phyloP scores from a whole-genome alignment of 2,888 invertebrate species.

The Caenorhabditis becei region DNA sequence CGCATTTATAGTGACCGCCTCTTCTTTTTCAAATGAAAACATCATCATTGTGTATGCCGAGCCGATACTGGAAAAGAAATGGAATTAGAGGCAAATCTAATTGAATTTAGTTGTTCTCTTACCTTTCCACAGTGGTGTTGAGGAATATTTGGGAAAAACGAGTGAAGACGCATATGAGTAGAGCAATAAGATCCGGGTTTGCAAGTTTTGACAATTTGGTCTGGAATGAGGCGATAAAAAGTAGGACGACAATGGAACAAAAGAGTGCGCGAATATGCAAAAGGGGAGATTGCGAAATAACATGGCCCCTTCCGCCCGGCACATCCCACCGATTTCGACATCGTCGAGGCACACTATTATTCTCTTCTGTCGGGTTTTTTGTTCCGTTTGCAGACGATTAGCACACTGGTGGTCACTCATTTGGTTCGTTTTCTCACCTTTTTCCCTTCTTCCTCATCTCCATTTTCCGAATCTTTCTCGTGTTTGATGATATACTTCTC shows the following conservation, averaged over 20 bases:
- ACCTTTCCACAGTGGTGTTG: conserved; percentile 67
- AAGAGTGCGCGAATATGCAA: conserved; percentile 26
- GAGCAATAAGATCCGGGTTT: conserved; percentile 50
- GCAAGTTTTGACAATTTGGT: conserved; percentile 40
- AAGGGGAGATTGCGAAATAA: conserved; percentile 33
- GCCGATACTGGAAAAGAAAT: conserved; percentile 64
- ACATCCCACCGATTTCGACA: conserved; percentile 51
- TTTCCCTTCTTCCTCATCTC: conserved; percentile 6
- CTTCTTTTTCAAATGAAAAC: conserved; percentile 64
- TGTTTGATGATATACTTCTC: conserved; percentile 62
- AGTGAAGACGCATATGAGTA: conserved; percentile 61
- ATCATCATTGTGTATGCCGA: conserved; percentile 70
- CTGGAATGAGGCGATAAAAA: conserved; percentile 16
- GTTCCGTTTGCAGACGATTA: not conserved
- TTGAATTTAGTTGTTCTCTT: not conserved
- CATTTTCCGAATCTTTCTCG: conserved; percentile 18
- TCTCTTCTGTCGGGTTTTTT: conserved; percentile 15
- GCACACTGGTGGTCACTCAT: not conserved
- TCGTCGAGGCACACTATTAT: not conserved
- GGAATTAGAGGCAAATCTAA: not conserved
- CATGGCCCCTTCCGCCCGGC: conserved; percentile 14
- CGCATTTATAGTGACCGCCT: conserved; percentile 61
- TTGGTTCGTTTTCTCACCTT: too few relatives aligned
- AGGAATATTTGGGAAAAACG: conserved; percentile 67
- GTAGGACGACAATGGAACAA: conserved; percentile 12